These are phyloP conservation scores for Capromys pilorides DNA, from an alignment of 2,797 vertebrate species.

Conservation along the genomic window DNA sequence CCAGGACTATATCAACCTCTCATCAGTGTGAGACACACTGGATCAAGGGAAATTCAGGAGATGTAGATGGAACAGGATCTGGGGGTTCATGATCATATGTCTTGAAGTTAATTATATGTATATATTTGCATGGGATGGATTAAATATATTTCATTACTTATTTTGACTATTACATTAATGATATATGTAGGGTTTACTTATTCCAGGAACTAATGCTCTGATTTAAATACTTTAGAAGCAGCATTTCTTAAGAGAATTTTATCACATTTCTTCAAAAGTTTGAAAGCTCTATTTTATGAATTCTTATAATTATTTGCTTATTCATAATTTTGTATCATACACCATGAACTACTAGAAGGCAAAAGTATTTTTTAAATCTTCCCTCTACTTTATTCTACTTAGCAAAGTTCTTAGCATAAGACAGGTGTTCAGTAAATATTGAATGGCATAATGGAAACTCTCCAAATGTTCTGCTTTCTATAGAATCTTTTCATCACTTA, in stretches of 20 bases:
- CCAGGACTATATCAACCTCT: not conserved
- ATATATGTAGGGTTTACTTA: not conserved
- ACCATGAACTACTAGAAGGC: not conserved
- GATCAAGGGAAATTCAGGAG: not conserved
- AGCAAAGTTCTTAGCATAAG: constrained; percentile 50
- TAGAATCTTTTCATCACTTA: constrained; percentile 27
- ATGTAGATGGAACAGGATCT: not conserved
- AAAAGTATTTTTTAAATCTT: not conserved
- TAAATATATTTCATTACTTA: not conserved
- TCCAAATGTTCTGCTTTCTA: constrained; percentile 53
- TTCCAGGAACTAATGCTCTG: not conserved
- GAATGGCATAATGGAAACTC: constrained; percentile 46
- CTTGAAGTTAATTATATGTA: not conserved
- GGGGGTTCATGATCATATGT: not conserved
- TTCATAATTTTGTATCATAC: not conserved
- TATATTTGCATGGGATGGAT: not conserved
- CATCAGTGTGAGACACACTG: not conserved
- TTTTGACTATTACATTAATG: not conserved
- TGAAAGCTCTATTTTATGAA: not conserved
- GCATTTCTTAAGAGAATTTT: not conserved
- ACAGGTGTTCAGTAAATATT: constrained; percentile 67
- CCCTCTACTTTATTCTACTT: constrained; percentile 11
- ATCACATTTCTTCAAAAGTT: not conserved
- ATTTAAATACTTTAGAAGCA: not conserved
- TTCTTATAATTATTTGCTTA: constrained; percentile 14